Base-by-base conservation (phyloP, 2,888 invertebrate species). In the Saturnia pavonia region DNA sequence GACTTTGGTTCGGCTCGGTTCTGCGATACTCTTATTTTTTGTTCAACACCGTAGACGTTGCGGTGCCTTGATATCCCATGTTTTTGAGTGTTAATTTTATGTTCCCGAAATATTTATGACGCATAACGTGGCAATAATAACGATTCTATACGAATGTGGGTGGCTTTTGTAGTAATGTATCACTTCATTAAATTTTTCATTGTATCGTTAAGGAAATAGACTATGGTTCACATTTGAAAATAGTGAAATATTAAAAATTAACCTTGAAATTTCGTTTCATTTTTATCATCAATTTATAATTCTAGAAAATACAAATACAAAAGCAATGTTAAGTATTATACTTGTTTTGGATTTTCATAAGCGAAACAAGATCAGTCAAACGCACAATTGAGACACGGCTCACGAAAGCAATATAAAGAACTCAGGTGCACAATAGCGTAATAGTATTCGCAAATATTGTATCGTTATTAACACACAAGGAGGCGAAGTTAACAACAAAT, bases 81-180 rank as follows among this genome's bases (percentile, higher is more conserved):
- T 91, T 93, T 92, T 90, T 91, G 89, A 91, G 92, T 92, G 94
- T 94, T 93, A 92, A 93, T 92, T 94, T 94, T 91, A 93, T 91
- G 92, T 93, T 92, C 88, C 90, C 89, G 92, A 93, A 93, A 92
- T 92, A 92, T 93, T 94, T 93, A 93, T 93, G 93, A 92, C 89
- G 90, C 92, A 92, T 94, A 92, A 92, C 91, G 91, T 86, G 89
- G 85, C 87, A 89, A 85, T 91, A 91, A 93, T 91, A 90, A 90
- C 88, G 86, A 82, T 76, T 83, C 91, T 89, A 91, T 91, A 92
- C 90, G 92, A 92, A 93, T 92, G 92, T 92, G 93, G 92, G 93
- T 93, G 93, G 90, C n/a, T 85, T 91, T 89, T 83, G 82, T 86
- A 82, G 85, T 90, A 88, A 89, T 86, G 84, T 91, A 91, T 91